Evolutionary conservation across 1,140 invertebrate genomes (phyloP), one percentile per base, ranked within the genome.

Genomic region (Drosophila pallidifrons): DNA sequence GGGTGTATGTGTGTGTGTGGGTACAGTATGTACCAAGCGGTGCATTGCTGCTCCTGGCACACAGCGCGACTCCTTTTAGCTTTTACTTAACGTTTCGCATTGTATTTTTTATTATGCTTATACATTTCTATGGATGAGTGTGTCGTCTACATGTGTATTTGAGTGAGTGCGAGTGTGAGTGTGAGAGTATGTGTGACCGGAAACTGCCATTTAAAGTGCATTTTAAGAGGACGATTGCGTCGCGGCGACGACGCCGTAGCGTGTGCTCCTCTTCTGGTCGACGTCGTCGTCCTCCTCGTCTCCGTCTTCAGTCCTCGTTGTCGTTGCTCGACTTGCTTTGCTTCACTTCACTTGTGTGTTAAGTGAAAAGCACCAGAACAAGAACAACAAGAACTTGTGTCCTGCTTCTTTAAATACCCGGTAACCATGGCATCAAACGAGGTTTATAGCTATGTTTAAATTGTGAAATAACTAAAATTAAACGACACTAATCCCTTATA

Each of bases 191-290:
- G 51, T 83, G 90, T 79, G 90, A 91, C 90, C 90, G 90, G 90
- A 91, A 91, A 91, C 86, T 91, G 86, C 82, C 90, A 91, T 91
- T 91, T 91, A 91, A 91, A 91, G 88, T 91, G 88, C 88, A 91
- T 91, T 91, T 91, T 88, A 75, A 77, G 82, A 81, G 77, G 61
- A 71, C 67, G 63, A 76, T 73, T 79, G 75, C 70, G 75, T 69
- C 47, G 65, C 59, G 58, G 41, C 47, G 63, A 32, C 47, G 63
- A 41, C 49, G 63, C 45, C 51, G 61, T 55, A 55, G 81, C 49
- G 30, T 49, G 46, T 51, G 57, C 66, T 66, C 51, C n/a, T 35
- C 41, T 38, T 10, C 35, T 38, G 35, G 35, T 38, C 35, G 5
- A 5, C 5, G 6, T 32, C 30, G 30, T 8, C 30, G 30, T 32